A percentile compares a stretch with the other conserved stretches of the same genome.
Evolutionary conservation across 2,888 invertebrate genomes (phyloP).

Genomic region (Mimas tiliae): DNA sequence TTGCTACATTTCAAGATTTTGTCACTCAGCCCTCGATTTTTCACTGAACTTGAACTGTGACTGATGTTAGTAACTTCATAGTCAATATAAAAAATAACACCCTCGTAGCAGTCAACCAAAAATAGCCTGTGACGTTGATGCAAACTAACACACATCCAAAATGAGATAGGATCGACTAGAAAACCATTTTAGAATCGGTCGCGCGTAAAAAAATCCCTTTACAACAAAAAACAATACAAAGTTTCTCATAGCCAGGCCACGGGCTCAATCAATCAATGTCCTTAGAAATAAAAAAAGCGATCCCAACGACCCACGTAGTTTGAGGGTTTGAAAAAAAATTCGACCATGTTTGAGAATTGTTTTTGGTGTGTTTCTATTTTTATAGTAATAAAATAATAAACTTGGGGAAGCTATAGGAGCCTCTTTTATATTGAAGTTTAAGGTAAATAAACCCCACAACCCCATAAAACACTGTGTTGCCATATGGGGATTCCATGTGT

Average conservation of each 20-base stretch:
- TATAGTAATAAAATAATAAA: slow-evolving; percentile 17
- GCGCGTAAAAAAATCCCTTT: slow-evolving; percentile 52
- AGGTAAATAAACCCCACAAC: background rate
- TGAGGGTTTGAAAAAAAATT: slow-evolving; percentile 67
- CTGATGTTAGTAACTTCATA: background rate
- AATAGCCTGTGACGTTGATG: slow-evolving; percentile 36
- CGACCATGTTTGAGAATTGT: slow-evolving; percentile 65
- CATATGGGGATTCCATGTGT: too few species aligned
- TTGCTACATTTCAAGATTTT: too few species aligned
- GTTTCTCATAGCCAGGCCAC: slow-evolving; percentile 77
- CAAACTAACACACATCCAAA: slow-evolving; percentile 56
- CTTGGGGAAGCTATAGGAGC: background rate
- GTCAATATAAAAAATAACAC: background rate
- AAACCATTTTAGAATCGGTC: slow-evolving; percentile 53
- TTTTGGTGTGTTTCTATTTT: slow-evolving; percentile 56
- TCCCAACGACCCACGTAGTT: slow-evolving; percentile 79
- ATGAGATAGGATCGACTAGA: slow-evolving; percentile 77
- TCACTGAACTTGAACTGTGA: too few species aligned
- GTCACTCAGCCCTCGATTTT: too few species aligned
- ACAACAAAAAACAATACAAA: slow-evolving; percentile 72
- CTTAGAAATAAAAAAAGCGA: slow-evolving; percentile 75
- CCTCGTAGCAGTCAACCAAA: slow-evolving; percentile 31
- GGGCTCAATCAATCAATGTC: slow-evolving; percentile 84
- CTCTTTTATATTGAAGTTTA: background rate
- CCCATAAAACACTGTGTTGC: too few species aligned